Evolutionary conservation across 2,888 invertebrate species (phyloP), one percentile per base, ranked within the genome.

Genomic region (Dasypogon diadema): DNA sequence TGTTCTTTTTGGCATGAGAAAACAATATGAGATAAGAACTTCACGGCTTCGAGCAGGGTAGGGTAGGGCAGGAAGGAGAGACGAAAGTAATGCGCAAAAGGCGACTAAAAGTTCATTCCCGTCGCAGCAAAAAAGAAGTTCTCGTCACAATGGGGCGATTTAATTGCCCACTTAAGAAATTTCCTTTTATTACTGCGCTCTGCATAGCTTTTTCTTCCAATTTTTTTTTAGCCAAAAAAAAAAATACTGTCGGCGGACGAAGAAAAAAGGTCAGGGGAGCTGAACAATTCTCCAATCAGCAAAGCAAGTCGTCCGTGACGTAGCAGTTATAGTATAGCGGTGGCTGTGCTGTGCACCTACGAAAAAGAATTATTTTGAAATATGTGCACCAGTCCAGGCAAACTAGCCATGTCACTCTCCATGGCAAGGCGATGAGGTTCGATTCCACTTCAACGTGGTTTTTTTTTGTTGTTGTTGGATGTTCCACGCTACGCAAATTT

Each of bases 111-210:
- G 14, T 26, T 24, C 65, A 48, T 26, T 34, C 22, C 24, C 22
- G 48, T n/a, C 22, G 10, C 12, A 46, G 24, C 46, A 68, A 65
- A 14, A 48, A 48, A 68, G 48, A 46, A 24, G 22, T 48, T 3
- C 48, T 48, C 46, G n/a, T 48, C 48, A 68, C 65, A 68, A 68
- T 68, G 48, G 65, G 48, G 26, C 46, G 48, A 68, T 48, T 68
- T 68, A 68, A 68, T 68, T 68, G 46, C 24, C 48, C 65, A 46
- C 26, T 68, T 68, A 48, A 68, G 48, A 48, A 68, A 48, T 68
- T 68, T 68, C 16, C 65, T 68, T 65, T 68, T 68, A 68, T 68
- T 68, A 68, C 37, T 60, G 60, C 18, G 34, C 6, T 26, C n/a
- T 42, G 42, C 12, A 14, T 63, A n/a, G n/a, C 22, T 63, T 60